Evolutionary conservation across 2,888 invertebrate genomes (phyloP).

Genomic region (Phrixothrix hirtus): DNA sequence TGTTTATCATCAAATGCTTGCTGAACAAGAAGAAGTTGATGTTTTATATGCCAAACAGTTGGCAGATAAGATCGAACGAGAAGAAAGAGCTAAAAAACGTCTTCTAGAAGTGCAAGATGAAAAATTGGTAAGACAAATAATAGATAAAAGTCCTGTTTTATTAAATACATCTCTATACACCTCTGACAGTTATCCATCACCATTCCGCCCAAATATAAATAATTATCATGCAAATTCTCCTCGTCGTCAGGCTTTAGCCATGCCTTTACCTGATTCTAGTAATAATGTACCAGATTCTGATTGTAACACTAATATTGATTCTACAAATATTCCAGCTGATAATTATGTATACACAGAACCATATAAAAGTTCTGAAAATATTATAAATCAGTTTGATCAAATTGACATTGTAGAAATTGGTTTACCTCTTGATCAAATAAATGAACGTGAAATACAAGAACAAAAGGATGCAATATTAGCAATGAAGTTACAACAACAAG

Average conservation of each 20-base stretch:
- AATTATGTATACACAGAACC: constrained; percentile 47
- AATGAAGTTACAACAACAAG: constrained; percentile 74
- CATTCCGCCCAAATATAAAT: constrained; percentile 42
- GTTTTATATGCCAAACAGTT: constrained; percentile 67
- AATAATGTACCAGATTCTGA: constrained; percentile 6
- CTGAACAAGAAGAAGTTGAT: constrained; percentile 73
- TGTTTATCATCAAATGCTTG: constrained; percentile 62
- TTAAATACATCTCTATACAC: neutral
- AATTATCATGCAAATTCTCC: constrained; percentile 47
- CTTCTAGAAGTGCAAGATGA: constrained; percentile 61
- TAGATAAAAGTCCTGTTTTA: constrained; percentile 11
- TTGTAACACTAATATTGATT: constrained; percentile 2
- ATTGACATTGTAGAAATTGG: constrained; percentile 56
- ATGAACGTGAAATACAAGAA: constrained; percentile 61
- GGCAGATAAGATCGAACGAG: constrained; percentile 66
- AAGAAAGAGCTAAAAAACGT: constrained; percentile 58
- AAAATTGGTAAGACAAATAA: constrained; percentile 56
- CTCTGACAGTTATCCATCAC: constrained; percentile 34
- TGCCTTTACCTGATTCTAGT: constrained; percentile 47
- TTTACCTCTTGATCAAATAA: constrained; percentile 58
- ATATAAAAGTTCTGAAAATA: constrained; percentile 38
- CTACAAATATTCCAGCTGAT: constrained; percentile 1
- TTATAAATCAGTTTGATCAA: constrained; percentile 44
- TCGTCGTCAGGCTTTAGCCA: constrained; percentile 49
- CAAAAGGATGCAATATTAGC: constrained; percentile 78